phyloP scores from a whole-genome alignment of 2,888 invertebrate genomes.

The Ophraella communa region DNA sequence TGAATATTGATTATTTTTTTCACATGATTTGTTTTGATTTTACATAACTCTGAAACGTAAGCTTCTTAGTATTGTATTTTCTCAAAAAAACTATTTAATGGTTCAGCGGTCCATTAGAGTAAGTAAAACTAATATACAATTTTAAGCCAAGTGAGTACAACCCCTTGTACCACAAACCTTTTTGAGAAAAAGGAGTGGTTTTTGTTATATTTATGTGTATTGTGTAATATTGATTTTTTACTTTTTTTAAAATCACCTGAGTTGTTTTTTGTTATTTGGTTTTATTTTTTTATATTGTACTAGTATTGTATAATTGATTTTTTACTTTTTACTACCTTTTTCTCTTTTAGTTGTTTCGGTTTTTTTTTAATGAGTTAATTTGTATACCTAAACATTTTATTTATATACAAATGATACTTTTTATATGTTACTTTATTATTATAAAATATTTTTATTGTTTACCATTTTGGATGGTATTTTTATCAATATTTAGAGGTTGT shows the following conservation, averaged over 20 bases:
- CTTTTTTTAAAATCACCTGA: too few relatives aligned
- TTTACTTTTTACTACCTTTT: background rate
- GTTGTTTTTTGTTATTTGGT: too few relatives aligned
- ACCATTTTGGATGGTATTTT: too few relatives aligned
- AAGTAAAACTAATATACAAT: background rate
- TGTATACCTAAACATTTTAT: background rate
- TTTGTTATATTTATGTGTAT: background rate
- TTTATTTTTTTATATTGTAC: background rate
- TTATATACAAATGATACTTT: background rate
- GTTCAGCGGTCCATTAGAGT: conserved; percentile 7
- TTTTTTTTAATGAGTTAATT: background rate
- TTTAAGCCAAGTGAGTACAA: background rate
- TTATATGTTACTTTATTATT: too few relatives aligned
- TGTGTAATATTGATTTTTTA: background rate
- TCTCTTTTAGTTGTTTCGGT: background rate
- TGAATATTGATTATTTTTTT: too few relatives aligned
- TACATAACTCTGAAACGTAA: background rate
- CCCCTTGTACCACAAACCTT: background rate
- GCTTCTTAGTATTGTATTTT: background rate
- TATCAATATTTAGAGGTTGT: background rate
- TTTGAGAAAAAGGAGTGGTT: background rate
- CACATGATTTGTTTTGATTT: background rate
- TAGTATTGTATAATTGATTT: background rate
- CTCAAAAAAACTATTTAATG: background rate
- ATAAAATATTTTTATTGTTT: too few relatives aligned